Conservation (phyloP, 2,888 invertebrate genomes). For the Meghimatium bilineatum region DNA sequence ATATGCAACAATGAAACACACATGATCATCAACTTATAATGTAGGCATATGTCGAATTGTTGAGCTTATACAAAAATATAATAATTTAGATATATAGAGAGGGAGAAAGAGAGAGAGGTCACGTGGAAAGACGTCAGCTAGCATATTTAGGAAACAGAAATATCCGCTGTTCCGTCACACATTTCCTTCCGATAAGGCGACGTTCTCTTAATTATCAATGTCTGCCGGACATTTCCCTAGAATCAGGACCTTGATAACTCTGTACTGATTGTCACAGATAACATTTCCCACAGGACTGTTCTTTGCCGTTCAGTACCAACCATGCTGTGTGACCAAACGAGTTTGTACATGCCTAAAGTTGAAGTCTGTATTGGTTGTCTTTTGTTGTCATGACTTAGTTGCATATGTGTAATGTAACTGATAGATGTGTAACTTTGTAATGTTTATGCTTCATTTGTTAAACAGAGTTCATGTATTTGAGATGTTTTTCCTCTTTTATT, state of each 20-base stretch:
- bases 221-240: background rate
- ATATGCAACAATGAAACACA: too few relatives aligned
- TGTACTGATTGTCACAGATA: slow-evolving; percentile 11
- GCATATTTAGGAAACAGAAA: background rate
- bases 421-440: too few relatives aligned
- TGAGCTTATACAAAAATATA: too few relatives aligned
- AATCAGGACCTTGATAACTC: background rate
- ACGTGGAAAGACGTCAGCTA: background rate
- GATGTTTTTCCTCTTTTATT: too few relatives aligned
- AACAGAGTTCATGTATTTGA: too few relatives aligned
- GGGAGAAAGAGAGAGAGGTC: slow-evolving; percentile 3
- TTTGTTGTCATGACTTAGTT: background rate
- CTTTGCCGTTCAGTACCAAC: background rate
- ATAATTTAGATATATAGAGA: too few relatives aligned
- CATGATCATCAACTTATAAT: too few relatives aligned
- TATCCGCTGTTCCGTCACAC: background rate
- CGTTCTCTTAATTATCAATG: slow-evolving; percentile 8
- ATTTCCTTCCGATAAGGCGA: background rate
- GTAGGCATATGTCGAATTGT: too few relatives aligned
- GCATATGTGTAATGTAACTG: too few relatives aligned
- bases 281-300: background rate
- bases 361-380: background rate
- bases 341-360: background rate
- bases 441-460: too few relatives aligned
- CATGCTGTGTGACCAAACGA: background rate